Evolutionary conservation across 2,797 vertebrate species (phyloP).

Genomic region (Fratercula arctica): DNA sequence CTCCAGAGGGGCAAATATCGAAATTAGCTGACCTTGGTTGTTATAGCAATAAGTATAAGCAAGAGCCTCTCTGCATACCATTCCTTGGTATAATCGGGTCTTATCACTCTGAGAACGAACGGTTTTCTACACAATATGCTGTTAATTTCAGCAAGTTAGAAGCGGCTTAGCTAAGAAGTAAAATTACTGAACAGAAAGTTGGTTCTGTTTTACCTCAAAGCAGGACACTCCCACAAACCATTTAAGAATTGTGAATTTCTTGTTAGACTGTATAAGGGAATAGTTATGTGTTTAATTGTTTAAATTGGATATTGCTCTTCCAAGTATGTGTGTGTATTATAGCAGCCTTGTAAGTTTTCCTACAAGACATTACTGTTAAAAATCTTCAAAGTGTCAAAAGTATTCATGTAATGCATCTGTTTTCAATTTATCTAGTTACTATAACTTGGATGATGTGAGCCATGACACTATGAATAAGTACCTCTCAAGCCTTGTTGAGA

Average conservation of each 20-base stretch:
- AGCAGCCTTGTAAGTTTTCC: background rate
- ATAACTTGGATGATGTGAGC: conserved; percentile 89
- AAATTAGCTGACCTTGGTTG: too few species aligned
- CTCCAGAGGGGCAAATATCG: too few species aligned
- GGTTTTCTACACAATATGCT: too few species aligned
- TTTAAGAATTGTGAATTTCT: conserved; percentile 39
- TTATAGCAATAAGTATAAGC: too few species aligned
- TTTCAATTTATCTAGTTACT: conserved; percentile 85
- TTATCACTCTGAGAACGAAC: too few species aligned
- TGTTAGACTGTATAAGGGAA: background rate
- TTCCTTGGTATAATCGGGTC: too few species aligned
- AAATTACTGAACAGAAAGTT: too few species aligned
- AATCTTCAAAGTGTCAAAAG: background rate
- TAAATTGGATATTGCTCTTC: background rate
- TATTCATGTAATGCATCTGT: background rate
- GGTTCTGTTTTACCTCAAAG: too few species aligned
- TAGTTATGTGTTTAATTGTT: background rate
- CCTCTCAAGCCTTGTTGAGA: conserved; percentile 91
- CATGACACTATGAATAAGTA: conserved; percentile 92
- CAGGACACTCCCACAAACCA: background rate
- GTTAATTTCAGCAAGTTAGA: too few species aligned
- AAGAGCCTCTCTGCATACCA: too few species aligned
- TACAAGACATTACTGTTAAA: background rate
- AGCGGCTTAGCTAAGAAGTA: too few species aligned
- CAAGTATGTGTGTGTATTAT: background rate